These are phyloP conservation scores for Listrodromus nycthemerus DNA, from an alignment of 2,888 invertebrate genomes.

Conservation along the genomic window DNA sequence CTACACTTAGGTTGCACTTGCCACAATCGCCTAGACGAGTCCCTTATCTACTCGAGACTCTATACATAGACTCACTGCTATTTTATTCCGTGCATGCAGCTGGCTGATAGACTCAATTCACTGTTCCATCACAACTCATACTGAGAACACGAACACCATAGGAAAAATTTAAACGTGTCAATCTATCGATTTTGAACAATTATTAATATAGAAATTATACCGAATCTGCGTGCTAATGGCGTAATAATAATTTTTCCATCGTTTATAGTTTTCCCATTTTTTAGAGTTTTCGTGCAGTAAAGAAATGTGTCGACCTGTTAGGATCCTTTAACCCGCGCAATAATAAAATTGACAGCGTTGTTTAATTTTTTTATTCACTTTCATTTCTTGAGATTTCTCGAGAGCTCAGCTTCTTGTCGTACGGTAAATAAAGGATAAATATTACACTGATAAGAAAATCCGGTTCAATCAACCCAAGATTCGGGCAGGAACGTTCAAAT, in stretches of 20 bases:
- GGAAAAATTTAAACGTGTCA: not conserved
- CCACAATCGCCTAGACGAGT: not conserved
- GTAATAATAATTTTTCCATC: not conserved
- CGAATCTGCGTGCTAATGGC: not conserved
- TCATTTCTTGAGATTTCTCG: not conserved
- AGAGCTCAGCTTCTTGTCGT: not conserved
- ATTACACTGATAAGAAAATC: too few relatives aligned
- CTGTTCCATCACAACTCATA: not conserved
- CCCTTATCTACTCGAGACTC: not conserved
- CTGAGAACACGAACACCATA: not conserved
- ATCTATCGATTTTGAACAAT: not conserved
- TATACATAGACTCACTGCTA: not conserved
- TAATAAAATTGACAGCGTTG: too few relatives aligned
- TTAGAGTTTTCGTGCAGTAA: not conserved
- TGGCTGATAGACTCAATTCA: constrained; percentile 15
- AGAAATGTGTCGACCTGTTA: not conserved
- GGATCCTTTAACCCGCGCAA: too few relatives aligned
- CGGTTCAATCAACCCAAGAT: too few relatives aligned
- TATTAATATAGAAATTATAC: not conserved
- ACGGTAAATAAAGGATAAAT: not conserved
- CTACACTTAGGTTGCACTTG: constrained; percentile 24
- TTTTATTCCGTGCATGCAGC: constrained; percentile 7
- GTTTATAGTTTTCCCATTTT: too few relatives aligned
- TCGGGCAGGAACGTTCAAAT: too few relatives aligned
- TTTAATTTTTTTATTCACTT: not conserved